A percentile compares a stretch with the other conserved stretches of the same genome.
phyloP scores from a whole-genome alignment of 1,140 invertebrate species.

The Drosophila sechellia region DNA sequence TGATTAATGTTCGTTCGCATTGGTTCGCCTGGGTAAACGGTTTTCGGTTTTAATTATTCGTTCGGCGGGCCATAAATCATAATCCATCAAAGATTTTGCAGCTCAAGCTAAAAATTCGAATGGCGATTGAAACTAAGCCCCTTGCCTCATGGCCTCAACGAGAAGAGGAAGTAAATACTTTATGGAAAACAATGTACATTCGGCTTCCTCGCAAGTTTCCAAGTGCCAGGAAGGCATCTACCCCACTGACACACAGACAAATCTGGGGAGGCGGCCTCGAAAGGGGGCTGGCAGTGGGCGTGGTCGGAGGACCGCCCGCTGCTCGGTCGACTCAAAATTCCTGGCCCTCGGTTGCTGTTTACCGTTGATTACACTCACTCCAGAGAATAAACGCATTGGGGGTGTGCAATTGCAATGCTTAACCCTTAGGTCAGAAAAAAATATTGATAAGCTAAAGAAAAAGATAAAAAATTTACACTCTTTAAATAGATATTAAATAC shows the following conservation, averaged over 20 bases:
- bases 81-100: slow-evolving; percentile 80
- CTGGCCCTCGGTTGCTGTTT: slow-evolving; percentile 51
- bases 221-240: slow-evolving; percentile 40
- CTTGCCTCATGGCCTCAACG: background rate
- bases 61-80: slow-evolving; percentile 77
- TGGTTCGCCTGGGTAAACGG: slow-evolving; percentile 44
- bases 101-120: slow-evolving; percentile 54
- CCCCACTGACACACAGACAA: slow-evolving; percentile 63
- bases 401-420: slow-evolving; percentile 65
- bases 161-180: slow-evolving; percentile 74
- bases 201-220: slow-evolving; percentile 53
- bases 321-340: slow-evolving; percentile 39
- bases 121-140: slow-evolving; percentile 60
- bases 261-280: slow-evolving; percentile 42
- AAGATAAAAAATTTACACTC: background rate
- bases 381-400: slow-evolving; percentile 30
- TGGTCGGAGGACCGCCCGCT: slow-evolving; percentile 65
- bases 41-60: slow-evolving; percentile 77
- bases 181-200: slow-evolving; percentile 56
- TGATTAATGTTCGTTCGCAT: slow-evolving; percentile 65
- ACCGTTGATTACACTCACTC: slow-evolving; percentile 78
- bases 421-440: slow-evolving; percentile 32
- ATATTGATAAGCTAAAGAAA: background rate
- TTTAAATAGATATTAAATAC: background rate
- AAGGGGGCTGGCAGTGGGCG: slow-evolving; percentile 46